Conservation (phyloP, 2,888 invertebrate species). For the Zaprionus obscuricornis region DNA sequence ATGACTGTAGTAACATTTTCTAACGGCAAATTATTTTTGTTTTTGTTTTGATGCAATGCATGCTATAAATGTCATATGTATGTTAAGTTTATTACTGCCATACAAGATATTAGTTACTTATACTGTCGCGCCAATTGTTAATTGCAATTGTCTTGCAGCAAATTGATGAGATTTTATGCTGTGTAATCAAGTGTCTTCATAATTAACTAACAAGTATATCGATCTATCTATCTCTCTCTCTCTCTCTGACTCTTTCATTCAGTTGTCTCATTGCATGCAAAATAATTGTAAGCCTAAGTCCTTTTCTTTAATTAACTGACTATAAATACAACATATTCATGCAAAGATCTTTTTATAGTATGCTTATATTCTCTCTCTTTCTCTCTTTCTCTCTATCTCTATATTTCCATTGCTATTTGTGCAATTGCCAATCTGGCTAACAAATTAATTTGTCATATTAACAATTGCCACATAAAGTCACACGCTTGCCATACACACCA, state of each 20-base stretch:
- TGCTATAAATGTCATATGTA: conserved; percentile 52
- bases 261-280: no score
- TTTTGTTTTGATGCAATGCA: conserved; percentile 50
- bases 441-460: conserved; percentile 80
- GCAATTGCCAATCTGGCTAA: conserved; percentile 67
- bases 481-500: conserved; percentile 58
- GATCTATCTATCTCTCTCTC: not conserved
- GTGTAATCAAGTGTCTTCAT: no score
- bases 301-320: conserved; percentile 20
- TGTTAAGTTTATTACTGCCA: conserved; percentile 39
- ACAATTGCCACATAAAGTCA: conserved; percentile 70
- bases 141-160: conserved; percentile 29
- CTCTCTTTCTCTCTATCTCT: not conserved
- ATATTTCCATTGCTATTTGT: conserved; percentile 29
- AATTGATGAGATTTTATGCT: conserved; percentile 17
- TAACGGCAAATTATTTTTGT: conserved; percentile 57
- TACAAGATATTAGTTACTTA: conserved; percentile 24
- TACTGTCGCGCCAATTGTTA: conserved; percentile 18
- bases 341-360: no score
- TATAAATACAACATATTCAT: conserved; percentile 39
- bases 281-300: conserved; percentile 19
- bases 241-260: no score
- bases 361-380: no score
- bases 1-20: conserved; percentile 14
- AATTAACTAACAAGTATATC: no score